These are phyloP conservation scores for Coleophora flavipennella DNA, from an alignment of 2,888 invertebrate species.

Conservation along the genomic window DNA sequence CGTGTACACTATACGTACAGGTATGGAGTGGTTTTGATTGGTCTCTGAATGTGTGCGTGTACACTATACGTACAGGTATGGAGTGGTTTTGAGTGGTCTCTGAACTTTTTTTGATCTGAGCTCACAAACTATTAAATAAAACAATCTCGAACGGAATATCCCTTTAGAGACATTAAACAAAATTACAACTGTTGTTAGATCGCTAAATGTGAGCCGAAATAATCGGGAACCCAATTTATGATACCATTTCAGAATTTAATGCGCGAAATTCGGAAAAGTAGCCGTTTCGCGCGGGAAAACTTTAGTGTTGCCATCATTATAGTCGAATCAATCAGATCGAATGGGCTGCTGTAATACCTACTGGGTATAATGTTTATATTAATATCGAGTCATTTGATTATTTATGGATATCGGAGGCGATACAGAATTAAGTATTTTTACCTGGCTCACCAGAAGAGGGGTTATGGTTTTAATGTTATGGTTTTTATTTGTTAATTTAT, in stretches of 20 bases:
- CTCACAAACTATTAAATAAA: conserved; percentile 23
- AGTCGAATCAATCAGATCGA: conserved; percentile 53
- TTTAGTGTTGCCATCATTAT: conserved; percentile 51
- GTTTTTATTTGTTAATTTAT: too few relatives aligned
- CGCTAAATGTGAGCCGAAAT: conserved; percentile 42
- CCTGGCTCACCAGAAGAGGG: too few relatives aligned
- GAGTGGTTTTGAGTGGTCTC: too few relatives aligned
- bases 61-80: too few relatives aligned
- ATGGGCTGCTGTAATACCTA: conserved; percentile 36
- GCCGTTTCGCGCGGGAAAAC: conserved; percentile 43
- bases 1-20: too few relatives aligned
- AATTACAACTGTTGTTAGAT: conserved; percentile 32
- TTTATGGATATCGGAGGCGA: conserved; percentile 46
- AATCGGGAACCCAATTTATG: conserved; percentile 54
- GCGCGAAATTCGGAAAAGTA: conserved; percentile 52
- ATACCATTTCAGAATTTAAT: conserved; percentile 41
- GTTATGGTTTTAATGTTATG: too few relatives aligned
- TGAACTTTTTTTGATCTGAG: too few relatives aligned
- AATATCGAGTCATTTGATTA: conserved; percentile 34
- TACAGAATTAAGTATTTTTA: too few relatives aligned
- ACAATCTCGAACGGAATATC: conserved; percentile 22
- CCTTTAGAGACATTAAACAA: conserved; percentile 38
- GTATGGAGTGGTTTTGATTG: too few relatives aligned
- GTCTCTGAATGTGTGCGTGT: too few relatives aligned
- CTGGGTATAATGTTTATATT: conserved; percentile 24